A percentile compares a stretch with the other conserved stretches of the same genome.
Conservation (phyloP, 2,113 vertebrate species). For the Astur gentilis region DNA sequence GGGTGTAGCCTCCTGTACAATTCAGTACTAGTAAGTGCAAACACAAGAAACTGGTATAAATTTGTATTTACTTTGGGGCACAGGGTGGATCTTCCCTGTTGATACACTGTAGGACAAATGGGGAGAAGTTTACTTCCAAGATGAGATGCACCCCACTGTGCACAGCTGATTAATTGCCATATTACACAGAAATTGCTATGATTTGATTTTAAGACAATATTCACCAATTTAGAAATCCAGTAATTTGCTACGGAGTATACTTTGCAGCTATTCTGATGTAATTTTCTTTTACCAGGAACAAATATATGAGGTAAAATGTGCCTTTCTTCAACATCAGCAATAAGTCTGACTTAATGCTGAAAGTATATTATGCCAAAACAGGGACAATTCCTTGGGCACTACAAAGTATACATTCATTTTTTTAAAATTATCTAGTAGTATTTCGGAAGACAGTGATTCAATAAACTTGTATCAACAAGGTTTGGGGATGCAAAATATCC, state of each 20-base stretch:
- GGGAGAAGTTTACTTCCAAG: background rate
- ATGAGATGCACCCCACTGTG: background rate
- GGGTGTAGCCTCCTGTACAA: background rate
- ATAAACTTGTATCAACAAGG: background rate
- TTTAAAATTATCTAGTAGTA: background rate
- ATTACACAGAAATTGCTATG: background rate
- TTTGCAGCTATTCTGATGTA: background rate
- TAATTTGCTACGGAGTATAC: background rate
- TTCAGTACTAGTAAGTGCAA: background rate
- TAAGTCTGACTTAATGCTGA: background rate
- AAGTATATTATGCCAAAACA: background rate
- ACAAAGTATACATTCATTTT: background rate
- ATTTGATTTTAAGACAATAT: background rate
- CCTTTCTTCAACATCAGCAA: background rate
- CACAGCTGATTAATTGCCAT: background rate
- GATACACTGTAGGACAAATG: background rate
- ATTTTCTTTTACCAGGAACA: background rate
- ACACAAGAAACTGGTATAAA: background rate
- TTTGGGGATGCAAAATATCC: background rate
- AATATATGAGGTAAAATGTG: background rate
- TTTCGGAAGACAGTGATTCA: accelerated
- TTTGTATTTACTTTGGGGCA: background rate
- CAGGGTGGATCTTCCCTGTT: background rate
- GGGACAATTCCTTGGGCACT: background rate
- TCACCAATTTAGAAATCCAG: background rate